Evolutionary conservation across 2,797 vertebrate genomes (phyloP), one percentile per base, ranked within the genome.

Genomic region (Chaunax sp.): DNA sequence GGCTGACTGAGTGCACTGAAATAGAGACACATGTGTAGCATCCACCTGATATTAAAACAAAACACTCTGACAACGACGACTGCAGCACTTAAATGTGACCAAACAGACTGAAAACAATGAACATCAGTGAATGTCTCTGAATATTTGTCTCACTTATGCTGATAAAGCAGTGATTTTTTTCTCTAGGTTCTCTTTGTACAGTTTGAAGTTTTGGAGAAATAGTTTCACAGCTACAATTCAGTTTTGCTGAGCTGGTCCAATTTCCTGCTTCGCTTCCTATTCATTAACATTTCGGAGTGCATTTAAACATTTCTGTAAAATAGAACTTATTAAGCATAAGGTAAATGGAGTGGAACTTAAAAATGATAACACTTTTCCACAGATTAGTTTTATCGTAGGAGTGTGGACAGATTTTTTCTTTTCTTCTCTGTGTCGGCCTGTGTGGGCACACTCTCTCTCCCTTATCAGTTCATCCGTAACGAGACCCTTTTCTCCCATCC

Each of bases 211-310:
- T 16, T 23, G 18, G n/a, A 57, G 45, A 40, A 69, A 67, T 20
- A 30, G 46, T 60, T 67, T 63, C 63, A 63, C 37, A 1, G 62
- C 43, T 52, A 33, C 41, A n/a, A 40, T 74, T 69, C 10, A 4
- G 15, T 70, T 80, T 82, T 85, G 77, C 79, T 82, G 75, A 79
- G 75, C 84, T 82, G 47, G 4, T 81, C 60, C 44, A 80, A 78
- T 79, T 87, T 77, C 68, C 71, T 83, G 76, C 72, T 81, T 79
- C 77, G 37, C 69, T 87, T 73, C 81, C 55, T 71, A 9, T 79
- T 87, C 75, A 81, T 85, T 81, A 85, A 65, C 53, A 80, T 28
- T 51, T 44, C 38, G 33, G 33, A 47, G 37, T 69, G 43, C 67
- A 55, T 72, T 73, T 73, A 60, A 80, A 62, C 61, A 64, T 43